Percentiles rank a stretch among this genome's conserved stretches.
These are phyloP conservation scores for Idaea dimidiata DNA, from an alignment of 2,888 invertebrate genomes.

Conservation along the genomic window DNA sequence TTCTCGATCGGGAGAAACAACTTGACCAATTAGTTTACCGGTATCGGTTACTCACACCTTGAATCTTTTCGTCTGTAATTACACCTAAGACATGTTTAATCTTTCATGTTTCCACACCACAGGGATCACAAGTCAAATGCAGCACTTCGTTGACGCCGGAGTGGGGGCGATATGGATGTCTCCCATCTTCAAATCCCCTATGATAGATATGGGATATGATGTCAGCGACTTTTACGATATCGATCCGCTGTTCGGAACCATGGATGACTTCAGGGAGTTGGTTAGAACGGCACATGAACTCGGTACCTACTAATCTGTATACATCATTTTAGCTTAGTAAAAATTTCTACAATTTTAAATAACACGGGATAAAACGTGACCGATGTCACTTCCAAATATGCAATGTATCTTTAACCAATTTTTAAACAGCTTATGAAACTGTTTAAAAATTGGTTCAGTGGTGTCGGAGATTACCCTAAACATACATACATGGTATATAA, in stretches of 20 bases:
- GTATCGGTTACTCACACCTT: too few species aligned
- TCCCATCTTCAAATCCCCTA: constrained; percentile 91
- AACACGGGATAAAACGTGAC: too few species aligned
- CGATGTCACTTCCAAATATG: too few species aligned
- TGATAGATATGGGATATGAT: constrained; percentile 94
- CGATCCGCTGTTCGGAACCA: constrained; percentile 86
- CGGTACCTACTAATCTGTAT: constrained; percentile 45
- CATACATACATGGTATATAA: too few species aligned
- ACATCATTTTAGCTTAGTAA: background rate
- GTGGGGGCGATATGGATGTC: constrained; percentile 91
- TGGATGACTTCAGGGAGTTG: constrained; percentile 85
- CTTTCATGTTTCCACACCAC: constrained; percentile 9
- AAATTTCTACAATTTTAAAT: background rate
- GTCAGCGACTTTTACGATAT: constrained; percentile 88
- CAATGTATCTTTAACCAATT: too few species aligned
- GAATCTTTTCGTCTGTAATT: too few species aligned
- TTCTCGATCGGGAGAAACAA: too few species aligned
- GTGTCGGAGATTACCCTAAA: too few species aligned
- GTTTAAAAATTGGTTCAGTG: too few species aligned
- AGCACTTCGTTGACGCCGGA: constrained; percentile 85
- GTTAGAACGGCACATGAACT: constrained; percentile 77
- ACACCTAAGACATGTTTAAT: too few species aligned
- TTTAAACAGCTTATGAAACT: too few species aligned
- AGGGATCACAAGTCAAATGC: constrained; percentile 81
- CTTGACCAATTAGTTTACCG: too few species aligned